These are phyloP conservation scores for Reinhardtius hippoglossoides DNA, from an alignment of 2,113 vertebrate genomes.

Conservation along the genomic window DNA sequence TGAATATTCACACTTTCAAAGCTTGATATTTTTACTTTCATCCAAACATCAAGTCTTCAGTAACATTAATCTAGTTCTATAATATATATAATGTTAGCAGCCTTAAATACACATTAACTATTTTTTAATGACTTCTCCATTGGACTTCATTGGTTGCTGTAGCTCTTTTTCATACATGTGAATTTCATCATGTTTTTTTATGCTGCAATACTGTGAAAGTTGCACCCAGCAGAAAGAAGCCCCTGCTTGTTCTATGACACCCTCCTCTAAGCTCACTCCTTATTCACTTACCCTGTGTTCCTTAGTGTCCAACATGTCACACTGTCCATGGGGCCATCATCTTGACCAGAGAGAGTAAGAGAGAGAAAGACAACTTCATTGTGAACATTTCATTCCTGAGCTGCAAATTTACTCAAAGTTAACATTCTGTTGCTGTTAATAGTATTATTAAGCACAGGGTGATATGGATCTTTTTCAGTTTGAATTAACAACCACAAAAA, in stretches of 20 bases:
- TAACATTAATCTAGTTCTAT: too few relatives aligned
- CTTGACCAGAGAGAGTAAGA: background rate
- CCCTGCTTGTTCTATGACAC: background rate
- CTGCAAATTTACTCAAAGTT: too few relatives aligned
- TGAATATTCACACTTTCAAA: too few relatives aligned
- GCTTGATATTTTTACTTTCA: too few relatives aligned
- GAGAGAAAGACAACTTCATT: too few relatives aligned
- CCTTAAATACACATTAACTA: too few relatives aligned
- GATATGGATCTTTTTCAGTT: constrained; percentile 3
- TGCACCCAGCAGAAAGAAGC: background rate
- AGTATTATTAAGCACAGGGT: too few relatives aligned
- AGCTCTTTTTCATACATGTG: background rate
- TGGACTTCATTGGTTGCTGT: background rate
- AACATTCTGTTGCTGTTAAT: too few relatives aligned
- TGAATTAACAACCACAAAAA: background rate
- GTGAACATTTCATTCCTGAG: too few relatives aligned
- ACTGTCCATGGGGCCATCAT: background rate
- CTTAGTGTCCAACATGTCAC: background rate
- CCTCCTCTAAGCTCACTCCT: background rate
- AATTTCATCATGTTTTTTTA: background rate
- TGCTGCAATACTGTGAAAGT: background rate
- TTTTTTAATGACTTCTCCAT: background rate
- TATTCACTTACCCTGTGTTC: background rate
- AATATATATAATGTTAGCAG: too few relatives aligned
- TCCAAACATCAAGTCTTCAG: too few relatives aligned